Evolutionary conservation across 1,140 invertebrate genomes (phyloP).

Genomic region (Rhyzopertha dominica): DNA sequence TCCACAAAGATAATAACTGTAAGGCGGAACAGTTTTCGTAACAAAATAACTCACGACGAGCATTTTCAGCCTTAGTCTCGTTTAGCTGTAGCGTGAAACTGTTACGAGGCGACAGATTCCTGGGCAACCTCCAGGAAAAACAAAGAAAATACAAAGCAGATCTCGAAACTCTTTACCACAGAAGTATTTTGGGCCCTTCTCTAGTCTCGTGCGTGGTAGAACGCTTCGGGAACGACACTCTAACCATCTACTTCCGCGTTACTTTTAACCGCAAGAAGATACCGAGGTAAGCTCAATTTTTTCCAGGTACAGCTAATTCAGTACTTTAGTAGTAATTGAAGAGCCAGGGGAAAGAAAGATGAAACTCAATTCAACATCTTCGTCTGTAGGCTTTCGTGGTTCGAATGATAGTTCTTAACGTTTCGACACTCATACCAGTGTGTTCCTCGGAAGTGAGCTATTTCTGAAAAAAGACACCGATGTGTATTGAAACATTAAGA

Average conservation of each 20-base stretch:
- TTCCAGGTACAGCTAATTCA: too few relatives aligned
- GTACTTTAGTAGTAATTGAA: too few relatives aligned
- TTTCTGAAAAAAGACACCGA: too few relatives aligned
- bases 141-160: conserved; percentile 54
- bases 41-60: conserved; percentile 1
- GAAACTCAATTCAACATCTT: too few relatives aligned
- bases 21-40: not conserved
- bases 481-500: too few relatives aligned
- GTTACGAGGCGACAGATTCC: conserved; percentile 60
- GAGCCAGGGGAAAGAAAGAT: too few relatives aligned
- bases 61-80: conserved; percentile 56
- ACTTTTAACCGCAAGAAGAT: conserved; percentile 69
- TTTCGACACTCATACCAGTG: too few relatives aligned
- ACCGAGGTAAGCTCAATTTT: conserved; percentile 53
- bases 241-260: conserved; percentile 70
- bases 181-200: conserved; percentile 56
- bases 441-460: too few relatives aligned
- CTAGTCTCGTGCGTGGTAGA: conserved; percentile 60
- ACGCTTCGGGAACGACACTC: conserved; percentile 61
- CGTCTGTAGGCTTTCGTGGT: too few relatives aligned
- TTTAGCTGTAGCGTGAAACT: conserved; percentile 66
- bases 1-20: conserved; percentile 51
- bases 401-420: too few relatives aligned
- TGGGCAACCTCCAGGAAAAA: conserved; percentile 55
- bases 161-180: conserved; percentile 47